Conservation (phyloP, 2,797 vertebrate species). For the Heliangelus exortis region DNA sequence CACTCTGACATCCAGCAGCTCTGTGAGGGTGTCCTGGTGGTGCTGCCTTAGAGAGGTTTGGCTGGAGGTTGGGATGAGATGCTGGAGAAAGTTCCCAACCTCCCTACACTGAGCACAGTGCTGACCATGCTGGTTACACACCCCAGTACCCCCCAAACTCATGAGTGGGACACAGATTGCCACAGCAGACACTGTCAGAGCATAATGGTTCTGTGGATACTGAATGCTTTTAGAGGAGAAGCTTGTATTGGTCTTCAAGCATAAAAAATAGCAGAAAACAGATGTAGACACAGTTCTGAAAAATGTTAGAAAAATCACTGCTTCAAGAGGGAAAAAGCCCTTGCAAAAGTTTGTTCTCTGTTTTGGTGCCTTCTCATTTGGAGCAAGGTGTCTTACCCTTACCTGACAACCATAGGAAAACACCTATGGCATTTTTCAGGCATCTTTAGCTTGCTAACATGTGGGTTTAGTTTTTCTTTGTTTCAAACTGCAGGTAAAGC, state of each 20-base stretch:
- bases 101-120: not conserved
- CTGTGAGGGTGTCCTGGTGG: not conserved
- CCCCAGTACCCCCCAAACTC: not conserved
- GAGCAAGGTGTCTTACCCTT: not conserved
- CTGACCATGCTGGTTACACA: rapidly evolving
- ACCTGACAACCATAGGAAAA: rapidly evolving
- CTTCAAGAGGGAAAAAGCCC: not conserved
- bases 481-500: not conserved
- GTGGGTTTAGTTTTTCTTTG: not conserved
- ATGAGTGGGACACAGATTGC: not conserved
- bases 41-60: rapidly evolving
- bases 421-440: not conserved
- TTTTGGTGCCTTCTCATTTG: not conserved
- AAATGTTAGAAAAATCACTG: not conserved
- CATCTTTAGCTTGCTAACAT: rapidly evolving
- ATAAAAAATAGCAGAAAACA: not conserved
- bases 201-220: not conserved
- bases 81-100: not conserved
- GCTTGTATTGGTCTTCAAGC: not conserved
- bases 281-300: not conserved
- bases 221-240: not conserved
- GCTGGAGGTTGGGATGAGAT: not conserved
- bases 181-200: not conserved
- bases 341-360: not conserved
- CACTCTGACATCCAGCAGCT: rapidly evolving